A percentile compares a stretch with the other conserved stretches of the same genome.
phyloP scores from a whole-genome alignment of 2,888 invertebrate species.

The Drosophila borborema region DNA sequence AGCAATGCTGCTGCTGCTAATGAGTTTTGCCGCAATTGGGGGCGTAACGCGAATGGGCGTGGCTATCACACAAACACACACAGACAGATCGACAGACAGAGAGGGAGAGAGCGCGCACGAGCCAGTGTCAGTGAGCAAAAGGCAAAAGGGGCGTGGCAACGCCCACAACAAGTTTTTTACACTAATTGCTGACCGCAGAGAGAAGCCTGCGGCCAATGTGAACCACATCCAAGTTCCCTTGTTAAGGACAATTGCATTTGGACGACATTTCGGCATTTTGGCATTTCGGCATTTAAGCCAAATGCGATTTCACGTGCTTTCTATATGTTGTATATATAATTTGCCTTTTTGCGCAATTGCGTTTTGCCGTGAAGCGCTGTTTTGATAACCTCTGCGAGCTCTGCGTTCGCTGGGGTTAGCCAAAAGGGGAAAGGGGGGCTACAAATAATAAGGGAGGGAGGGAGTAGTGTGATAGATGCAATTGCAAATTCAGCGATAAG shows the following conservation, averaged over 20 bases:
- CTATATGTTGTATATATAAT: constrained; percentile 1
- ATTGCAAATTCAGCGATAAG: constrained; percentile 22
- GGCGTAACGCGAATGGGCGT: constrained; percentile 40
- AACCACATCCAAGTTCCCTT: constrained; percentile 4
- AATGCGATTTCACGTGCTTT: neutral
- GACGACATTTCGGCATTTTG: constrained; percentile 14
- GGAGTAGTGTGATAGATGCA: constrained; percentile 6
- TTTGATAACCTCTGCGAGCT: constrained; percentile 45
- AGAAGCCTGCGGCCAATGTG: neutral
- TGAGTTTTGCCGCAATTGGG: constrained; percentile 70
- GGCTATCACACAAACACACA: constrained; percentile 6
- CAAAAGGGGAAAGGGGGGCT: constrained; percentile 1
- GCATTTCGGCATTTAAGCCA: constrained; percentile 12
- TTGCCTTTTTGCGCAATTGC: constrained; percentile 12
- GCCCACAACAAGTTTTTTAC: constrained; percentile 66
- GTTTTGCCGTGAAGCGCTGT: too few relatives aligned
- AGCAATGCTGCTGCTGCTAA: constrained; percentile 58
- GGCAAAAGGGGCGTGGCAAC: constrained; percentile 19
- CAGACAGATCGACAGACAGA: neutral
- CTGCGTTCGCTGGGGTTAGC: neutral
- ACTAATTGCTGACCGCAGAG: constrained; percentile 64
- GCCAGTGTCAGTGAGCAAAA: constrained; percentile 45
- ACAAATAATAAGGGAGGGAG: too few relatives aligned
- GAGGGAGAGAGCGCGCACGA: neutral
- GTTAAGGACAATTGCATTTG: neutral